These are phyloP conservation scores for Sinocyclocheilus maitianheensis DNA, from an alignment of 2,113 vertebrate species.

Conservation along the genomic window DNA sequence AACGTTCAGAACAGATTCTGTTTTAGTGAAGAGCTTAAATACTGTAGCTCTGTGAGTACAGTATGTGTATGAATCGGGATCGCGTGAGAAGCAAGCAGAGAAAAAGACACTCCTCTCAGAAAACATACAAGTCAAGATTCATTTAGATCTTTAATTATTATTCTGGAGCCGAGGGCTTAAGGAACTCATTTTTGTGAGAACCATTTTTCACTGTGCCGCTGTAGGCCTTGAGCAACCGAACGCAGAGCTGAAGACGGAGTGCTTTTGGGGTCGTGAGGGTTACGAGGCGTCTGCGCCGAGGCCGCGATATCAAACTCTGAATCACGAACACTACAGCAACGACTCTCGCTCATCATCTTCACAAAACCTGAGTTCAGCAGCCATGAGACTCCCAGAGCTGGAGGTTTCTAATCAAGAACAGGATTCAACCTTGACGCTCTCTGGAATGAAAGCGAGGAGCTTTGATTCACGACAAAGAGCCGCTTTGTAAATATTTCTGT, in stretches of 20 bases:
- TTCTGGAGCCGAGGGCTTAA: too few species aligned
- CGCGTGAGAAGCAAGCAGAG: too few species aligned
- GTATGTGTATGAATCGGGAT: too few species aligned
- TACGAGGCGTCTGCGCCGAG: background rate
- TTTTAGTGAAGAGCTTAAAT: too few species aligned
- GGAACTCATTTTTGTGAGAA: too few species aligned
- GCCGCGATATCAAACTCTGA: background rate
- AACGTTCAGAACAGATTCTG: too few species aligned
- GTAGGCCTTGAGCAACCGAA: background rate
- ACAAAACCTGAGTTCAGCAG: background rate
- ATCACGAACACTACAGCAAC: background rate
- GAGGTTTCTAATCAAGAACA: background rate
- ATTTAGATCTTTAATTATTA: too few species aligned
- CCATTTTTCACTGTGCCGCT: too few species aligned
- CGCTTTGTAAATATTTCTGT: conserved; percentile 35
- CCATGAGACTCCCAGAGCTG: too few species aligned
- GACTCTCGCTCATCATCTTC: background rate
- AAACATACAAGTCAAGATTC: too few species aligned
- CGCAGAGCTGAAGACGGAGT: background rate
- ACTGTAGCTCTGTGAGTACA: too few species aligned
- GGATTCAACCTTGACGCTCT: background rate
- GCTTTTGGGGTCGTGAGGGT: background rate
- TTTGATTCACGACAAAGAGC: background rate
- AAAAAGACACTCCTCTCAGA: too few species aligned
- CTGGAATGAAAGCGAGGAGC: background rate